These are phyloP conservation scores for Sebastes cheni DNA, from an alignment of 2,797 vertebrate species.

Conservation along the genomic window DNA sequence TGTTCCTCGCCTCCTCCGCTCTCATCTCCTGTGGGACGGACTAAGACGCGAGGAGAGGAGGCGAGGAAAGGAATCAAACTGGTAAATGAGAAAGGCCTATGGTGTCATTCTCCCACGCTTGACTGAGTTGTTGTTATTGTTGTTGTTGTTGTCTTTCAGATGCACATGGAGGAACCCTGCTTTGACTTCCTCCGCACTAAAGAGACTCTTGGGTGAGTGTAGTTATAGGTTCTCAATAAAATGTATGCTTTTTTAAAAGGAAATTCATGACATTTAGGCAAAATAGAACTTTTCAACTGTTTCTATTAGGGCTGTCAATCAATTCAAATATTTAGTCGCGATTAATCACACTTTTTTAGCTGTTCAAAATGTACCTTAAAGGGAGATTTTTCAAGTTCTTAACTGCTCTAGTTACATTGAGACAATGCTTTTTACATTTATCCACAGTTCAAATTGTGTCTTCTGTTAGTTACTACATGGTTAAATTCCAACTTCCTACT, in stretches of 20 bases:
- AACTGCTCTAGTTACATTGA: background rate
- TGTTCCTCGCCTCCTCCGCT: no score
- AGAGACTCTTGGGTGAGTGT: conserved; percentile 91
- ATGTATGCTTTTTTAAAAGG: background rate
- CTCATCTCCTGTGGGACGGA: no score
- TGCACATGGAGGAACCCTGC: conserved; percentile 99
- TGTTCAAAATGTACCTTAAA: no score
- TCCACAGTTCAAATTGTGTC: background rate
- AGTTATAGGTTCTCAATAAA: background rate
- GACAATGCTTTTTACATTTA: conserved; percentile 1
- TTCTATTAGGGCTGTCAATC: no score
- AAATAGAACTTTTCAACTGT: background rate
- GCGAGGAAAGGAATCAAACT: no score
- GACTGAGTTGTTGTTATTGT: conserved; percentile 9
- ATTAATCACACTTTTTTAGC: no score
- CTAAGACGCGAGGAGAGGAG: no score
- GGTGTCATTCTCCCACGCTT: background rate
- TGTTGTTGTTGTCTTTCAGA: conserved; percentile 75
- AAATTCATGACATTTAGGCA: background rate
- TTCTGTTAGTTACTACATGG: background rate
- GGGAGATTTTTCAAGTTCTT: background rate
- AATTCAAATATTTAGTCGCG: accelerated
- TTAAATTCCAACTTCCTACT: background rate
- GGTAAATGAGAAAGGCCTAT: no score
- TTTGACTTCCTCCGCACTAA: conserved; percentile 97